phyloP scores from a whole-genome alignment of 2,888 invertebrate genomes.

The Selenia dentaria region DNA sequence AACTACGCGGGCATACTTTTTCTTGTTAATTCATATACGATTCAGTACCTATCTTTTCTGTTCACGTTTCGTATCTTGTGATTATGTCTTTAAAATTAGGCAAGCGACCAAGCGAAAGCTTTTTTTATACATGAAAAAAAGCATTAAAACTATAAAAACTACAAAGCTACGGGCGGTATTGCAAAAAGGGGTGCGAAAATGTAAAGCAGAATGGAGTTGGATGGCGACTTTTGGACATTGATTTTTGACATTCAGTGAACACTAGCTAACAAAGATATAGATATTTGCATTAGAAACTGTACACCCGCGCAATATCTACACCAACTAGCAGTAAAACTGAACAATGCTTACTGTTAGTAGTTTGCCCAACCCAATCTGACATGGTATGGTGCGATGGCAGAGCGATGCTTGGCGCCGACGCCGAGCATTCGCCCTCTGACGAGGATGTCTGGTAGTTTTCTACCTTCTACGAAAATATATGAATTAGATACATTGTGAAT shows the following conservation, averaged over 20 bases:
- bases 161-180: too few relatives aligned
- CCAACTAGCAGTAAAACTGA: constrained; percentile 27
- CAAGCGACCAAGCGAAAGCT: neutral
- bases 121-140: too few relatives aligned
- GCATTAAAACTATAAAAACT: too few relatives aligned
- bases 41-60: too few relatives aligned
- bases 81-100: neutral
- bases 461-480: constrained; percentile 67
- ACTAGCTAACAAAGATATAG: too few relatives aligned
- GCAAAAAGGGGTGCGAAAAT: too few relatives aligned
- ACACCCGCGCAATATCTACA: neutral
- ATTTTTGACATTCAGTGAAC: too few relatives aligned
- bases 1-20: constrained; percentile 1
- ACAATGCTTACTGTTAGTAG: constrained; percentile 90
- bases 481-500: constrained; percentile 12
- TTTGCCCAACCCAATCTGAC: constrained; percentile 95
- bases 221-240: too few relatives aligned
- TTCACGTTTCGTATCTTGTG: neutral
- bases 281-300: neutral
- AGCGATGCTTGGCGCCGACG: constrained; percentile 85
- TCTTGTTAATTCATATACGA: neutral
- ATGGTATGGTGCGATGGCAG: constrained; percentile 84
- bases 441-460: constrained; percentile 80
- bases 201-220: too few relatives aligned
- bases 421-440: constrained; percentile 87